Conservation (phyloP, 2,888 invertebrate species). For the Cheilosia vulpina region DNA sequence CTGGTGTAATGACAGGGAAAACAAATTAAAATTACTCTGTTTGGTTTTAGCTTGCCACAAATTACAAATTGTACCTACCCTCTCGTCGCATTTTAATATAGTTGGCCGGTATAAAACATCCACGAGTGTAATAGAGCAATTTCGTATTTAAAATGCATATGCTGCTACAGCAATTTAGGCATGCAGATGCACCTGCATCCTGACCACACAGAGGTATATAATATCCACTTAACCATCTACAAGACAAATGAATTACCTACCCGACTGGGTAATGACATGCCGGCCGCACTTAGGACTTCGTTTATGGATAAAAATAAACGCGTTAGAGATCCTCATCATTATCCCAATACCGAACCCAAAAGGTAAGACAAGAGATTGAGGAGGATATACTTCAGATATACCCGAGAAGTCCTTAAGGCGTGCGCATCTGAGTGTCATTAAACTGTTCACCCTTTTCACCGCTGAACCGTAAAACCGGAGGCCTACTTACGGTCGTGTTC, state of each 20-base stretch:
- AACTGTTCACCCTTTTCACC: conserved; percentile 52
- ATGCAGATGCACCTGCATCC: conserved; percentile 60
- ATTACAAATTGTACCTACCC: conserved; percentile 4
- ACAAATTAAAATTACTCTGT: conserved; percentile 8
- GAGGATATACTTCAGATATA: not conserved
- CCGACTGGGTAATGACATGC: conserved; percentile 9
- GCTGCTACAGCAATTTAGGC: conserved; percentile 9
- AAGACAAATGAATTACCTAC: conserved; percentile 50
- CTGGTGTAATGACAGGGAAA: too few relatives aligned
- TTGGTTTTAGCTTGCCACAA: conserved; percentile 38
- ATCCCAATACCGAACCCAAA: not conserved
- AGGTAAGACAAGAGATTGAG: too few relatives aligned
- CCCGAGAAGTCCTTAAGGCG: conserved; percentile 17
- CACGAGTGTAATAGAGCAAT: conserved; percentile 2
- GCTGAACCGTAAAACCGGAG: conserved; percentile 39
- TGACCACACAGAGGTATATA: conserved; percentile 55
- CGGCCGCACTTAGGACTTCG: conserved; percentile 3
- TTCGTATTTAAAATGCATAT: conserved; percentile 9
- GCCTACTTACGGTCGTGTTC: conserved; percentile 22
- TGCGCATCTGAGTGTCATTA: conserved; percentile 44
- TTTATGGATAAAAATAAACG: conserved; percentile 8
- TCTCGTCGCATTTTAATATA: conserved; percentile 28
- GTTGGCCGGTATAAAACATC: not conserved
- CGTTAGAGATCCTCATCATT: conserved; percentile 32
- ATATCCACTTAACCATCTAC: conserved; percentile 34